phyloP scores from a whole-genome alignment of 2,797 vertebrate species.

The Phoebastria nigripes region DNA sequence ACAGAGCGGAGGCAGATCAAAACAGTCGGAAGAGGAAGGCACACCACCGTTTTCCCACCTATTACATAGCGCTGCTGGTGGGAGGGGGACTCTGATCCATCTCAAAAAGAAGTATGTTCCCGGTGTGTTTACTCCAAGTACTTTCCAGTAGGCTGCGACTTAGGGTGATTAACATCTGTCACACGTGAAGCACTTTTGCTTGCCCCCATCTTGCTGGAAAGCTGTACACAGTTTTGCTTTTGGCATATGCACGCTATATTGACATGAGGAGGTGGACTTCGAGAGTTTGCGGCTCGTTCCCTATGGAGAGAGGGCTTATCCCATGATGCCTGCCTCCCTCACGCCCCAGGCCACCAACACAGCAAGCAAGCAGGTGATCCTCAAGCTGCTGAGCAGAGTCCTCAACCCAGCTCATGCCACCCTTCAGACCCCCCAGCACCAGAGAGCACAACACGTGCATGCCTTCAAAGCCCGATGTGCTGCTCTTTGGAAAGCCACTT shows the following conservation, averaged over 20 bases:
- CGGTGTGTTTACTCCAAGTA: neutral
- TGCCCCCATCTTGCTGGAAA: neutral
- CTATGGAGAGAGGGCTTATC: neutral
- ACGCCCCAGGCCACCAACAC: neutral
- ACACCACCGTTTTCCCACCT: rapidly evolving
- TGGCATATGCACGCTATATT: rapidly evolving
- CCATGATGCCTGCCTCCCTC: neutral
- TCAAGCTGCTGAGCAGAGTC: neutral
- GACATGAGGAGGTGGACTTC: neutral
- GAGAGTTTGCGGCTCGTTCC: neutral
- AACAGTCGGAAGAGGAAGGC: neutral
- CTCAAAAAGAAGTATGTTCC: neutral
- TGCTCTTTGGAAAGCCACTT: neutral
- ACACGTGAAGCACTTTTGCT: rapidly evolving
- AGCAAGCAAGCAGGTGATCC: neutral
- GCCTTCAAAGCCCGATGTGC: rapidly evolving
- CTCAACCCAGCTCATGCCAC: neutral
- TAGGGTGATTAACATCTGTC: neutral
- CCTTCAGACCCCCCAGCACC: neutral
- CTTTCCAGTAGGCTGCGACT: neutral
- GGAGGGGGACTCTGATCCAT: neutral
- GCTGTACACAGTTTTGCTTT: neutral
- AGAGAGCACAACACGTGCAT: rapidly evolving
- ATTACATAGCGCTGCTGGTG: neutral
- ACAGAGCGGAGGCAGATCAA: neutral